Conservation (phyloP, 2,797 vertebrate species). For the Hippoglossus hippoglossus region DNA sequence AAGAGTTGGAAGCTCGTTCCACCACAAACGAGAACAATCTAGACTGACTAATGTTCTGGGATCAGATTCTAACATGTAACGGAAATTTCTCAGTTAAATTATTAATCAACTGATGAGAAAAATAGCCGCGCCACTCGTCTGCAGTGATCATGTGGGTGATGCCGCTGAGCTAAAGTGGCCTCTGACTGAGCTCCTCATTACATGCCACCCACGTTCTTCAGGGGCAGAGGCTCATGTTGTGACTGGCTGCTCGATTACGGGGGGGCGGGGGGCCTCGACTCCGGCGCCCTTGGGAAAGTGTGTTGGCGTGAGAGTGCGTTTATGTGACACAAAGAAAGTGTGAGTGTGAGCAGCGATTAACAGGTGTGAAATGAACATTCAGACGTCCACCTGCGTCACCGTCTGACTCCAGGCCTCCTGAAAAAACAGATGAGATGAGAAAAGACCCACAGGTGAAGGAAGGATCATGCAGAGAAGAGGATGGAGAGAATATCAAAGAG, state of each 20-base stretch:
- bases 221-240: conserved; percentile 42
- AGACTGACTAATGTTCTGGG: too few species aligned
- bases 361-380: conserved; percentile 76
- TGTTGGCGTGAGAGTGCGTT: conserved; percentile 27
- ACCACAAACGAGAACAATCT: too few species aligned
- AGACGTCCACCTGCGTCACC: conserved; percentile 63
- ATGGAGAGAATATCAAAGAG: conserved; percentile 4
- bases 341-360: conserved; percentile 46
- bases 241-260: conserved; percentile 46
- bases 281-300: conserved; percentile 47
- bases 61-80: too few species aligned
- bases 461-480: neutral
- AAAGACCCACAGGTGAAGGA: conserved; percentile 12
- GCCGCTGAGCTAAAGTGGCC: too few species aligned
- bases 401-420: conserved; percentile 38
- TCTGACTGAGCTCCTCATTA: conserved; percentile 27
- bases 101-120: too few species aligned
- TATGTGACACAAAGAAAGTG: neutral
- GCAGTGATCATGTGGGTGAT: too few species aligned
- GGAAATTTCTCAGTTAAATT: too few species aligned
- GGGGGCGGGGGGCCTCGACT: neutral
- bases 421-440: conserved; percentile 1
- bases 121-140: too few species aligned
- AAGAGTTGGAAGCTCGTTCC: too few species aligned
- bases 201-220: conserved; percentile 45